Conservation (phyloP, 2,888 invertebrate genomes). For the Brenthis daphne region DNA sequence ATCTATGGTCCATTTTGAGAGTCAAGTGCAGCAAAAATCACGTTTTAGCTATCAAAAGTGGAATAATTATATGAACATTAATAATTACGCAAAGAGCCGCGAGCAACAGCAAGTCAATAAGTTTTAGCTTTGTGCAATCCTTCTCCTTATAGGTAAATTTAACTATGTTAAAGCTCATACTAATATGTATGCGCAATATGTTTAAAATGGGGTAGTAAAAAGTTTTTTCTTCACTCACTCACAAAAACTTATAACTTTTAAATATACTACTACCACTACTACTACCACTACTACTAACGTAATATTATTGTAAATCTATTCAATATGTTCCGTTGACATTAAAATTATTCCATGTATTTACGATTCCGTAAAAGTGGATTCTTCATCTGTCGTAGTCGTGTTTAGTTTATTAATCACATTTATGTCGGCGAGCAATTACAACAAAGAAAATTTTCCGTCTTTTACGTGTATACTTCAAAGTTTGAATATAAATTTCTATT, state of each 20-base stretch:
- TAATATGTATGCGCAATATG: no score
- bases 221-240: neutral
- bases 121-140: no score
- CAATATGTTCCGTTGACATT: slow-evolving; percentile 30
- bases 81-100: no score
- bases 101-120: no score
- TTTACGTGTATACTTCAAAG: slow-evolving; percentile 15
- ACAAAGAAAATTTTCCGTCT: slow-evolving; percentile 34
- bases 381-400: slow-evolving; percentile 37
- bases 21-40: no score
- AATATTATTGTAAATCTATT: slow-evolving; percentile 26
- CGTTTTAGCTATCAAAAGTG: no score
- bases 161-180: no score
- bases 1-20: no score
- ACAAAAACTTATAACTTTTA: neutral
- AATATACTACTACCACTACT: neutral
- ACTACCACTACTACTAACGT: neutral
- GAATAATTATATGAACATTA: no score
- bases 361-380: slow-evolving; percentile 40
- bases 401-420: slow-evolving; percentile 37
- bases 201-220: no score
- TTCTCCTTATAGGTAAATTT: no score
- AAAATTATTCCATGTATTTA: slow-evolving; percentile 35
- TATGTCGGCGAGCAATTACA: slow-evolving; percentile 37
- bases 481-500: slow-evolving; percentile 9